These are phyloP conservation scores for Lepetodrilus schrolli DNA, from an alignment of 2,888 invertebrate species.

Conservation along the genomic window DNA sequence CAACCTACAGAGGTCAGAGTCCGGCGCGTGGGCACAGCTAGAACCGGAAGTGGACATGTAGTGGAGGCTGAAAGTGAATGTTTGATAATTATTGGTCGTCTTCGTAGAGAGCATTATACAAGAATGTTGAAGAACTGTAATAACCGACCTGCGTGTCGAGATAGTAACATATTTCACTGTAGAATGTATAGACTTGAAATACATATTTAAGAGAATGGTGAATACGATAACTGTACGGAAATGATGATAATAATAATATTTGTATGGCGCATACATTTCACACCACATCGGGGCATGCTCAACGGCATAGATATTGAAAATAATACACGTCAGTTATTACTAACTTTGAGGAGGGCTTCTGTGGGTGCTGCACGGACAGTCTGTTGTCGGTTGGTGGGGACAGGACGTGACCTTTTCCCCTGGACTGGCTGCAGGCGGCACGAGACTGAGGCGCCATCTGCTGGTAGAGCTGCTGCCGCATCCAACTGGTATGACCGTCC, in stretches of 20 bases:
- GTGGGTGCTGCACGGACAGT: background rate
- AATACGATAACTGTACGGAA: no score
- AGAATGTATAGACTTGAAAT: no score
- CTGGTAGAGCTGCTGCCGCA: slow-evolving; percentile 24
- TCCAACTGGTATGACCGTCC: background rate
- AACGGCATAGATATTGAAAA: no score
- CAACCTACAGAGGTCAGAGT: no score
- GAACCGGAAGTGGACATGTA: background rate
- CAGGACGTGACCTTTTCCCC: background rate
- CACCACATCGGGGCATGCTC: no score
- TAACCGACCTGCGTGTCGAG: background rate
- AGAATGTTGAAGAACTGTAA: background rate
- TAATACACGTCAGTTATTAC: background rate
- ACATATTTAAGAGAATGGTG: no score
- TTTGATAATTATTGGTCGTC: no score
- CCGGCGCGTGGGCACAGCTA: background rate
- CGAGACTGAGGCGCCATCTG: background rate
- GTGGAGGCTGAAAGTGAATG: background rate
- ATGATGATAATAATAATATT: no score
- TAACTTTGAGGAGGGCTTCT: slow-evolving; percentile 8
- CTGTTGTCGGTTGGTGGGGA: background rate
- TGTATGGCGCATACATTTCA: no score
- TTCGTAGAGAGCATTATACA: no score
- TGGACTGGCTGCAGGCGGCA: background rate
- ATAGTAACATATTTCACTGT: no score